These are phyloP conservation scores for Vulpes vulpes DNA, from an alignment of 2,113 vertebrate genomes.

Conservation along the genomic window DNA sequence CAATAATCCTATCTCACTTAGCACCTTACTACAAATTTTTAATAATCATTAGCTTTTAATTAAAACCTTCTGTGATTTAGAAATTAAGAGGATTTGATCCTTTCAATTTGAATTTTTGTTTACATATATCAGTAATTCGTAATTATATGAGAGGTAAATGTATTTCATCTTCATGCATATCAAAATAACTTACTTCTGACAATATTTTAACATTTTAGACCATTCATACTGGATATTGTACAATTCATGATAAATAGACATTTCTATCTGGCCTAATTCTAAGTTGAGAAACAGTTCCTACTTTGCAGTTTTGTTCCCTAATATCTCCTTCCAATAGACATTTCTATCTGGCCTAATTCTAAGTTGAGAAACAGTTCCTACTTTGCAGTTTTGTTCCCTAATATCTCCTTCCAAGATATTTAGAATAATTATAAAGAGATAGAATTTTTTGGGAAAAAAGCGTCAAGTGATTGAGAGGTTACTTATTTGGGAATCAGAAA, in stretches of 20 bases:
- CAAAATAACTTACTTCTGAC: not conserved
- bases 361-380: not conserved
- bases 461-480: not conserved
- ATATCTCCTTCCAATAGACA: not conserved
- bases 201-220: not conserved
- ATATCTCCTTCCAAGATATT: not conserved
- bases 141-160: not conserved
- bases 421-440: not conserved
- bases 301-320: not conserved
- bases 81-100: not conserved
- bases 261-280: not conserved
- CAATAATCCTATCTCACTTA: not conserved
- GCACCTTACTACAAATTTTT: not conserved
- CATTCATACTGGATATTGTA: not conserved
- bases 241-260: not conserved
- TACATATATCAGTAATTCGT: conserved; percentile 3
- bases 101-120: conserved; percentile 32
- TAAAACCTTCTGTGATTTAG: not conserved
- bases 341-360: not conserved
- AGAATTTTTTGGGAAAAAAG: not conserved
- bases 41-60: not conserved
- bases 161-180: not conserved
- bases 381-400: not conserved
- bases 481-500: not conserved
- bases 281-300: not conserved